Conservation (phyloP, 2,888 invertebrate genomes). For the Callyntrura guangdongensis region DNA sequence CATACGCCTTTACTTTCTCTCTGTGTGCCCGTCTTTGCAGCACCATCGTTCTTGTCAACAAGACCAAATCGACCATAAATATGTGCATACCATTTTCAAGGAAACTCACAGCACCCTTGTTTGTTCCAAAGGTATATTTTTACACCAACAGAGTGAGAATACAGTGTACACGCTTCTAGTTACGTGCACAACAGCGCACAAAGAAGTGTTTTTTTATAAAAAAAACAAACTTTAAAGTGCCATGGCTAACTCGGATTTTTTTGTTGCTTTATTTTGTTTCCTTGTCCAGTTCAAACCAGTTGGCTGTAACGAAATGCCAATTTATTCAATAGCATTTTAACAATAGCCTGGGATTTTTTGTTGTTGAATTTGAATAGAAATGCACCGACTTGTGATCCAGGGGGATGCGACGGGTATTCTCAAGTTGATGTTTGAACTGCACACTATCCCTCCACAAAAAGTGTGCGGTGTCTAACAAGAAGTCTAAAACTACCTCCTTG, state of each 20-base stretch:
- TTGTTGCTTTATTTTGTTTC: neutral
- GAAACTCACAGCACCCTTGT: constrained; percentile 5
- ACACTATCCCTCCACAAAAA: neutral
- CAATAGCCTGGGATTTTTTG: neutral
- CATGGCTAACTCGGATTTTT: neutral
- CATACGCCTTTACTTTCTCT: no score
- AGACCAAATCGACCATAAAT: constrained; percentile 70
- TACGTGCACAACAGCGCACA: neutral
- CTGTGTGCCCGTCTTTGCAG: neutral
- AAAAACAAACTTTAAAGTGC: neutral
- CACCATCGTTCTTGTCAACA: constrained; percentile 58
- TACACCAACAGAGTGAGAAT: neutral
- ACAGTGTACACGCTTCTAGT: neutral
- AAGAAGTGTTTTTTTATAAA: neutral
- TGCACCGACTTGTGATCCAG: neutral
- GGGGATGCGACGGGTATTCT: neutral
- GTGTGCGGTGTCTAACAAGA: neutral
- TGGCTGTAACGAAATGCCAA: constrained; percentile 3
- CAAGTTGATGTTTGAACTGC: neutral
- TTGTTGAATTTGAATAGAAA: constrained; percentile 44
- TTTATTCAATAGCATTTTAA: constrained; percentile 46
- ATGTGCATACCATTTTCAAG: constrained; percentile 66
- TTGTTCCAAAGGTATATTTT: neutral
- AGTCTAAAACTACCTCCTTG: neutral
- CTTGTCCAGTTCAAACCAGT: constrained; percentile 24